A percentile compares a stretch with the other conserved stretches of the same genome.
These are phyloP conservation scores for Morpho achilles DNA, from an alignment of 2,888 invertebrate species.

Conservation along the genomic window DNA sequence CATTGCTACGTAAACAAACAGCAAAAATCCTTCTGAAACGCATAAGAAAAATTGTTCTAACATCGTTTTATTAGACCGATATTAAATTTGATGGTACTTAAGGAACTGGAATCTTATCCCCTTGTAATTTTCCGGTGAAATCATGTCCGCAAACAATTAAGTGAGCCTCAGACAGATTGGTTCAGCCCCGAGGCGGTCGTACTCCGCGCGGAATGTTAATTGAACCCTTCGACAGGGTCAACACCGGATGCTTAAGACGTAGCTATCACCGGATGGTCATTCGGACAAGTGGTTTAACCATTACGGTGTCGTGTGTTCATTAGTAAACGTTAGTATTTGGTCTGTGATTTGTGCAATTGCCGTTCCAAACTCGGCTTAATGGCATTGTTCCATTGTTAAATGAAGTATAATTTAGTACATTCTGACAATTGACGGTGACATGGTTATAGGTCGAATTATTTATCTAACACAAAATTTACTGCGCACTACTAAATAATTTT, in stretches of 20 bases:
- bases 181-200: slow-evolving; percentile 56
- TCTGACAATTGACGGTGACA: slow-evolving; percentile 1
- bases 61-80: slow-evolving; percentile 16
- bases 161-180: slow-evolving; percentile 54
- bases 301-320: slow-evolving; percentile 37
- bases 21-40: slow-evolving; percentile 11
- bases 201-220: slow-evolving; percentile 63
- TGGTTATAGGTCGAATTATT: background rate
- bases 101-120: slow-evolving; percentile 18
- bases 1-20: slow-evolving; percentile 10
- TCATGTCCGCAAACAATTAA: slow-evolving; percentile 71
- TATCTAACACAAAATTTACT: no score
- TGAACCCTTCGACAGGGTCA: slow-evolving; percentile 50
- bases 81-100: slow-evolving; percentile 15
- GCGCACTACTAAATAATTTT: no score
- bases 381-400: slow-evolving; percentile 12
- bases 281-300: slow-evolving; percentile 23
- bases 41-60: slow-evolving; percentile 13
- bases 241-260: slow-evolving; percentile 29
- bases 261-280: slow-evolving; percentile 30
- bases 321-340: slow-evolving; percentile 28
- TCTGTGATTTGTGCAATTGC: slow-evolving; percentile 24
- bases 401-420: slow-evolving; percentile 7
- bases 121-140: slow-evolving; percentile 44
- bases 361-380: slow-evolving; percentile 13